Evolutionary conservation across 2,888 invertebrate species (phyloP).

Genomic region (Argyresthia albistria): DNA sequence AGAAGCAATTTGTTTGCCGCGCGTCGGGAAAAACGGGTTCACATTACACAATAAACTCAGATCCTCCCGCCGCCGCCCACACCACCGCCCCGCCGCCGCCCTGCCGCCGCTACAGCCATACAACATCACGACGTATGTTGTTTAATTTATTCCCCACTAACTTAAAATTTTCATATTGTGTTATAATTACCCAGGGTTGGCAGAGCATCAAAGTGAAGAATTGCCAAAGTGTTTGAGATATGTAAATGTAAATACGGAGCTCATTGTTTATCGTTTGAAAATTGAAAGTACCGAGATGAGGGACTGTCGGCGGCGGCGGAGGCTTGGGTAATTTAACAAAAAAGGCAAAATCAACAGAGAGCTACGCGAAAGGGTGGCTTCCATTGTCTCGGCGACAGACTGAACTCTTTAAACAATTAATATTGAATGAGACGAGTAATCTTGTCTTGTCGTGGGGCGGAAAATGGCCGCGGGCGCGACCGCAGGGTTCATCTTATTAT

Average conservation of each 20-base stretch:
- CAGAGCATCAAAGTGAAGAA: too few species aligned
- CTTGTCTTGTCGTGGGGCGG: slow-evolving; percentile 28
- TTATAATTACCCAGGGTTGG: not conserved
- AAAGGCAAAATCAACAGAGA: slow-evolving; percentile 1
- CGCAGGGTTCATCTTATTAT: slow-evolving; percentile 49
- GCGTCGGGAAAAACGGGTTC: not conserved
- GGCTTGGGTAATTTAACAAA: not conserved
- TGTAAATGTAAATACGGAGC: too few species aligned
- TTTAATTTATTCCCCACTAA: slow-evolving; percentile 2
- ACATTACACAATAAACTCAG: too few species aligned
- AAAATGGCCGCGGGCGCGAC: not conserved
- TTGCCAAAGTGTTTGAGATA: too few species aligned
- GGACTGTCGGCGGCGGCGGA: too few species aligned
- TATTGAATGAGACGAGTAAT: slow-evolving; percentile 55
- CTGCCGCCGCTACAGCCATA: not conserved
- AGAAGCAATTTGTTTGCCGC: not conserved
- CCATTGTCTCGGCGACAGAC: slow-evolving; percentile 4
- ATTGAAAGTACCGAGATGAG: too few species aligned
- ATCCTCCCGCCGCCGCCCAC: too few species aligned
- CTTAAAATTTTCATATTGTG: not conserved
- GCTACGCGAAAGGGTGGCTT: not conserved
- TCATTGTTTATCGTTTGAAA: too few species aligned
- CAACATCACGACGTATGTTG: not conserved
- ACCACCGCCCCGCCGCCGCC: too few species aligned
- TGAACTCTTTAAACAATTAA: slow-evolving; percentile 47